A percentile compares a stretch with the other conserved stretches of the same genome.
Evolutionary conservation across 30 jellyfish, hydroid and myxozoan genomes (phyloP).

Genomic region (Pelagia noctiluca): DNA sequence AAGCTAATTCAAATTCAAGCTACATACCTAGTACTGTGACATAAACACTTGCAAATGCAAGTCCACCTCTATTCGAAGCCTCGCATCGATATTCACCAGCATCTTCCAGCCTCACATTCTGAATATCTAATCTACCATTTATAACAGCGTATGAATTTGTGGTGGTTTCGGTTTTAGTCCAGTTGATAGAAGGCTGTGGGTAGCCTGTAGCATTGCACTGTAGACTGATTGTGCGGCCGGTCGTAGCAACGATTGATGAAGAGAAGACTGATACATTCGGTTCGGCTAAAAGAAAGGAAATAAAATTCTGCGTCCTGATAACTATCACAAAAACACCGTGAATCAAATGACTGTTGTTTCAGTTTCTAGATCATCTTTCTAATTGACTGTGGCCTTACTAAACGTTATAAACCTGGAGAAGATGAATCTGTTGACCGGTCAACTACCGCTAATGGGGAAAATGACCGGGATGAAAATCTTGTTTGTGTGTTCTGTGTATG

Average conservation of each 20-base stretch:
- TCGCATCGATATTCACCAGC: conserved; percentile 77
- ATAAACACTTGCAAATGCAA: conserved; percentile 42
- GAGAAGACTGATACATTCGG: conserved; percentile 72
- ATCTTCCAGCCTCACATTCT: conserved; percentile 45
- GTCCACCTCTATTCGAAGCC: conserved; percentile 86
- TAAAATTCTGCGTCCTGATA: no score
- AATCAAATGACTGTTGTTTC: no score
- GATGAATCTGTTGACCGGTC: no score
- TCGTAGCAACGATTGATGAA: conserved; percentile 54
- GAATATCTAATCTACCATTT: conserved; percentile 28
- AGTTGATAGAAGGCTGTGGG: conserved; percentile 60
- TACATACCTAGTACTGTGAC: conserved; percentile 83
- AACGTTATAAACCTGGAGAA: no score
- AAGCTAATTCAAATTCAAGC: not conserved
- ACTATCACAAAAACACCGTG: no score
- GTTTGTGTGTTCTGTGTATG: no score
- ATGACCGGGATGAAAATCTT: no score
- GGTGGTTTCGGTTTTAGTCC: conserved; percentile 56
- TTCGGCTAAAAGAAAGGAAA: conserved; percentile 43
- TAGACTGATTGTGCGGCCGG: conserved; percentile 74
- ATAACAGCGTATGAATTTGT: conserved; percentile 6
- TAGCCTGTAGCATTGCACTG: conserved; percentile 70
- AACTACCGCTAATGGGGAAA: no score
- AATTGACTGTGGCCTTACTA: no score
- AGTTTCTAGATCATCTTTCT: no score